Conservation (phyloP, 2,797 vertebrate genomes). For the Sarcoramphus papa region DNA sequence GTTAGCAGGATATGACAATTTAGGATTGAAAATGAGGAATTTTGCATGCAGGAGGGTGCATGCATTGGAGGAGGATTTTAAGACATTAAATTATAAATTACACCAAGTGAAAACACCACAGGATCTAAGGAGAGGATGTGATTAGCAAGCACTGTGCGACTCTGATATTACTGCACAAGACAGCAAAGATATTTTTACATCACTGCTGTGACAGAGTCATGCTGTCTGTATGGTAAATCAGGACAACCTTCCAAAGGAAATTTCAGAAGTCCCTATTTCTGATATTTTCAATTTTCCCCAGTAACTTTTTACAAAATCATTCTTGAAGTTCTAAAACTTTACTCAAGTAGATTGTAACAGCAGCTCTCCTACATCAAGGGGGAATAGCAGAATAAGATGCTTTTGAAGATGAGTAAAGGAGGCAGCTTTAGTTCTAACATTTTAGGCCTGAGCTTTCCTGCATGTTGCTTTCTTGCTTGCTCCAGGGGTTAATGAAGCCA, state of each 20-base stretch:
- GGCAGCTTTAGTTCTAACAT: not conserved
- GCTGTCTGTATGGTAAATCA: not conserved
- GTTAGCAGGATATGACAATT: not conserved
- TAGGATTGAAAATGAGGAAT: not conserved
- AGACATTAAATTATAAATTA: not conserved
- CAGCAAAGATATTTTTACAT: not conserved
- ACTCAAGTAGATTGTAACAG: not conserved
- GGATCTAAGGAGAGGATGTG: not conserved
- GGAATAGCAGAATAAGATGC: not conserved
- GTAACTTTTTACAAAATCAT: not conserved
- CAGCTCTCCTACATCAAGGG: not conserved
- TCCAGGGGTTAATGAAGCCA: not conserved
- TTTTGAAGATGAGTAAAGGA: not conserved
- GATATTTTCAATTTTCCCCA: not conserved
- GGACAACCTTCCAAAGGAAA: not conserved
- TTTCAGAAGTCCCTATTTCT: not conserved
- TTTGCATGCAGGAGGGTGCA: not conserved
- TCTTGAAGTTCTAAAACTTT: not conserved
- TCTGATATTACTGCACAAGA: not conserved
- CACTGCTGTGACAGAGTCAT: not conserved
- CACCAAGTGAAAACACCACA: not conserved
- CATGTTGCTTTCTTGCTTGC: not conserved
- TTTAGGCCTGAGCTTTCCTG: not conserved
- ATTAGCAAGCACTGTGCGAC: not conserved
- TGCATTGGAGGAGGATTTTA: not conserved